These are phyloP conservation scores for Euleptes europaea DNA, from an alignment of 2,113 vertebrate species.

Conservation along the genomic window DNA sequence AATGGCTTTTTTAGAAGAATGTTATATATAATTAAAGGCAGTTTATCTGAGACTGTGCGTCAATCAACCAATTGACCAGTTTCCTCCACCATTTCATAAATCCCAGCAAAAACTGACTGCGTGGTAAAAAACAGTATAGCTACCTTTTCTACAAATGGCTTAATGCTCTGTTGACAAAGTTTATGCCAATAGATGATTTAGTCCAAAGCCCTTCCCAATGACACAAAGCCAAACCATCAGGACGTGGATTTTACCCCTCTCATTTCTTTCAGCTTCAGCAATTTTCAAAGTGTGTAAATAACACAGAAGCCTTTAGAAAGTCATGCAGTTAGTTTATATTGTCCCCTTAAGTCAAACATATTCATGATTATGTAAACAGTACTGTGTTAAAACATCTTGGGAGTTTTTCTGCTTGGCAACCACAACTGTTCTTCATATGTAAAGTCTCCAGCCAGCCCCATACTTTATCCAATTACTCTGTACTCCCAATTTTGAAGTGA, in stretches of 20 bases:
- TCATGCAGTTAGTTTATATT: not conserved
- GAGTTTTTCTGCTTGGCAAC: not conserved
- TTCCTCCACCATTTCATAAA: not conserved
- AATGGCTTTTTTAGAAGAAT: accelerated
- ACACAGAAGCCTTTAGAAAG: not conserved
- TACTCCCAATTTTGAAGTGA: not conserved
- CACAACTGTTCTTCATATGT: not conserved
- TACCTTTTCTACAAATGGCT: not conserved
- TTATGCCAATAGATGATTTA: not conserved
- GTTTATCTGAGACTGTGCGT: too few relatives aligned
- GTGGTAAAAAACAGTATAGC: not conserved
- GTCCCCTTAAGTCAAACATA: not conserved
- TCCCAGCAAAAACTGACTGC: not conserved
- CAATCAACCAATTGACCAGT: not conserved
- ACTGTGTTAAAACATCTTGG: not conserved
- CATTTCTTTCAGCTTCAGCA: not conserved
- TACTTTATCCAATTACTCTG: not conserved
- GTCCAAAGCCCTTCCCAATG: not conserved
- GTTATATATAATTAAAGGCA: not conserved
- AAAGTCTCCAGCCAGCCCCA: slow-evolving; percentile 3
- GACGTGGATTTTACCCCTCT: not conserved
- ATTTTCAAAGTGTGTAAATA: not conserved
- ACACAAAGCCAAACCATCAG: not conserved
- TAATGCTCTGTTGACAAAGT: not conserved
- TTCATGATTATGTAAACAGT: not conserved